Percentiles rank a stretch among this genome's conserved stretches.
Evolutionary conservation across 1,140 invertebrate genomes (phyloP).

Genomic region (Bombus consobrinus): DNA sequence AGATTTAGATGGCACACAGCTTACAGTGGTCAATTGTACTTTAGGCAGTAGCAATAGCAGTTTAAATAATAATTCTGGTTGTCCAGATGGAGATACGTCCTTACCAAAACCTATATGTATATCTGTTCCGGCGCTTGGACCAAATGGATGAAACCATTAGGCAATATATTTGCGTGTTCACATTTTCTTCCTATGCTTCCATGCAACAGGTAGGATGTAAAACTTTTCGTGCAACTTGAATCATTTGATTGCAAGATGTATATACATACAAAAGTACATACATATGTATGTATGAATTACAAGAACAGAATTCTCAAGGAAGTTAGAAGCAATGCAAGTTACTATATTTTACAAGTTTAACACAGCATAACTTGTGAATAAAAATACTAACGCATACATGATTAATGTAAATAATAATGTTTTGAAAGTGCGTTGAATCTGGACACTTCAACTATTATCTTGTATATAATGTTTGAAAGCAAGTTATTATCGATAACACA

Average conservation of each 20-base stretch:
- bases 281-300: slow-evolving; percentile 17
- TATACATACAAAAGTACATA: slow-evolving; percentile 29
- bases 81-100: slow-evolving; percentile 59
- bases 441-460: slow-evolving; percentile 12
- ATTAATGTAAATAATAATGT: slow-evolving; percentile 59
- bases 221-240: slow-evolving; percentile 37
- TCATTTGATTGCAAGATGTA: slow-evolving; percentile 19
- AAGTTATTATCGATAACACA: slow-evolving; percentile 44
- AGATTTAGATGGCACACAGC: slow-evolving; percentile 75
- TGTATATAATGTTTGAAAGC: slow-evolving; percentile 43
- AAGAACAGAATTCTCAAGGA: slow-evolving; percentile 38
- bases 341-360: slow-evolving; percentile 44
- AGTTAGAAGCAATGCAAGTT: slow-evolving; percentile 54
- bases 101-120: slow-evolving; percentile 69
- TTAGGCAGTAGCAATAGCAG: slow-evolving; percentile 74
- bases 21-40: slow-evolving; percentile 77
- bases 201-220: slow-evolving; percentile 59
- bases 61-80: slow-evolving; percentile 78
- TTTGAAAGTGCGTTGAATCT: slow-evolving; percentile 31
- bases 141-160: slow-evolving; percentile 77
- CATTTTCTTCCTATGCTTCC: slow-evolving; percentile 47
- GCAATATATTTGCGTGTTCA: slow-evolving; percentile 56
- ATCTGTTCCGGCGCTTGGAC: slow-evolving; percentile 75
- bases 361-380: not conserved
- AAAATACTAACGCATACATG: slow-evolving; percentile 23